Base-by-base conservation (phyloP, 2,113 vertebrate genomes). In the Caloenas nicobarica region DNA sequence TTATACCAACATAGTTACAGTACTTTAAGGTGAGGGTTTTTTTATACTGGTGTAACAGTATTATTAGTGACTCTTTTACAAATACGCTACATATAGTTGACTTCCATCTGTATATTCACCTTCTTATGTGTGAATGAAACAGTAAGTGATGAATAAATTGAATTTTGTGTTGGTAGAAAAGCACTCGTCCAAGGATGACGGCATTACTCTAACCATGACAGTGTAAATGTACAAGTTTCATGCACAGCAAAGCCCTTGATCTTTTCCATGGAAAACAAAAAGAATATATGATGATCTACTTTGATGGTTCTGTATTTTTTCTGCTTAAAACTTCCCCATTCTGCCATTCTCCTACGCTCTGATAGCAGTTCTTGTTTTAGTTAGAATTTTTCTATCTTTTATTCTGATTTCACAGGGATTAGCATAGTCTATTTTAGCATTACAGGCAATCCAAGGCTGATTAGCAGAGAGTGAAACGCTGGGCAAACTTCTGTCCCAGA, bases 11-110 rank as follows among this genome's bases (percentile, higher is more conserved):
- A 5, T 78, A 13, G 19, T 36, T 78, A 25, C 4, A 33, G 31
- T n/a, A 86, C 19, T 19, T 16, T 72, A 26, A 68, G 15, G 13
- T 57, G 4, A 3, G 16, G 1, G 1, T 0, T 2, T 48, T 70
- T 74, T 48, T 33, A 44, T 56, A 66, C 2, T 29, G 23, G 2
- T 50, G 33, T 58, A 68, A 56, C 4, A 34, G 9, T 42, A 51
- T 25, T 62, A 60, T 36, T 28, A 40, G 7, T 23, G 29, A 28
- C 16, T n/a, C 2, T 57, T 11, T 54, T 66, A 38, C 13, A n/a
- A 53, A 70, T 0, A 0, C 9, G 7, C 16, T 29, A 31, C 9
- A 48, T 48, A 76, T n/a, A 64, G 17, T 46, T 76, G 38, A 42
- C 7, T 73, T 57, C 12, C 7, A 8, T 9, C 8, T 48, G 25